Conservation (phyloP, 1,140 invertebrate species). For the Dolichoris vasculosae region DNA sequence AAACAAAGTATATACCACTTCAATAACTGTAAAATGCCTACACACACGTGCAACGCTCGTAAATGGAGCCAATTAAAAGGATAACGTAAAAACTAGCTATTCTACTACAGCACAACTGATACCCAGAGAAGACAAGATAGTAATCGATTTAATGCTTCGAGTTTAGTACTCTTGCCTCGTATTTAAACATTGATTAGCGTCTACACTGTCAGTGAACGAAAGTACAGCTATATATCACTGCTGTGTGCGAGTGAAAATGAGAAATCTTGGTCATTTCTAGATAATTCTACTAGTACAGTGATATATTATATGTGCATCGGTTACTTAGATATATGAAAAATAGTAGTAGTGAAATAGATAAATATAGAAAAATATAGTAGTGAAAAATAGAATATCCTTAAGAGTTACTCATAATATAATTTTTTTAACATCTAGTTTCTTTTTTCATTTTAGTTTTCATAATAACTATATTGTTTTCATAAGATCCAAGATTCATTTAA, state of each 20-base stretch:
- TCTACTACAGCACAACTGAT: background rate
- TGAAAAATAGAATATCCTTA: background rate
- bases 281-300: background rate
- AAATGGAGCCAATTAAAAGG: background rate
- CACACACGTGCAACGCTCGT: background rate
- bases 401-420: background rate
- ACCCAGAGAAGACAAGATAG: background rate
- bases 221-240: background rate
- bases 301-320: background rate
- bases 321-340: background rate
- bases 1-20: background rate
- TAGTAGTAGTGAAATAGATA: too few species aligned
- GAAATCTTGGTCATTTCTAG: background rate
- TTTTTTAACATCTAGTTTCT: too few species aligned
- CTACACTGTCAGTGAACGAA: background rate
- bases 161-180: background rate
- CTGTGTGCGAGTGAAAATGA: background rate
- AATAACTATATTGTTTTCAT: too few species aligned
- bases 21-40: background rate
- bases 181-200: constrained; percentile 18
- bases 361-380: too few species aligned
- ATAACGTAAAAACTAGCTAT: background rate
- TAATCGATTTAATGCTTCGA: constrained; percentile 1
- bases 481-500: too few species aligned
- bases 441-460: background rate